These are phyloP conservation scores for Bergia sp. DNA, from an alignment of 92 coral and sea anemone genomes.

Conservation along the genomic window DNA sequence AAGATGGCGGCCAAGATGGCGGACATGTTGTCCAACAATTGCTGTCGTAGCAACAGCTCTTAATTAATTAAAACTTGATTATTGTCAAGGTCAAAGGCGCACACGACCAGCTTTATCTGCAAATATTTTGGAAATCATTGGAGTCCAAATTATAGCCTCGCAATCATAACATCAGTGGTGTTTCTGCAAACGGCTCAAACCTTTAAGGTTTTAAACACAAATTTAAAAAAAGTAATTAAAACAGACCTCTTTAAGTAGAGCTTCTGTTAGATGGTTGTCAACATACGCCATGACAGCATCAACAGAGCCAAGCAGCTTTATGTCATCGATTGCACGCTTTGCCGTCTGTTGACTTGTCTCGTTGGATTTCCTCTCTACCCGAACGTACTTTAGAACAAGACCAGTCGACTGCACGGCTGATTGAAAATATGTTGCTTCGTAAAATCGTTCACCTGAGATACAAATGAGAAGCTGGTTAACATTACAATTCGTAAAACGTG, in stretches of 20 bases:
- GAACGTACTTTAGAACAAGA: background rate
- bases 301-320: constrained; percentile 14
- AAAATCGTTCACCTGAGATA: constrained; percentile 5
- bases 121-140: too few species aligned
- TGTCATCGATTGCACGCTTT: background rate
- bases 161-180: too few species aligned
- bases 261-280: background rate
- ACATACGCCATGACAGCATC: constrained; percentile 22
- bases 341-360: background rate
- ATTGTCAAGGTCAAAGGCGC: too few species aligned
- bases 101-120: too few species aligned
- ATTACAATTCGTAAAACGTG: too few species aligned
- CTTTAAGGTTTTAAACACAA: background rate
- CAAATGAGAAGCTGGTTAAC: background rate
- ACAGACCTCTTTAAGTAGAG: constrained; percentile 15
- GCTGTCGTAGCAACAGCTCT: background rate
- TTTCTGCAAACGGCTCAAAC: too few species aligned
- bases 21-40: background rate
- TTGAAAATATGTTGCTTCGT: constrained; percentile 27
- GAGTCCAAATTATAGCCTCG: too few species aligned
- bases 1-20: background rate
- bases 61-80: too few species aligned
- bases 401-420: background rate
- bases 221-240: background rate
- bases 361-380: background rate